phyloP scores from a whole-genome alignment of 1,140 invertebrate species.

The Penaeus chinensis region DNA sequence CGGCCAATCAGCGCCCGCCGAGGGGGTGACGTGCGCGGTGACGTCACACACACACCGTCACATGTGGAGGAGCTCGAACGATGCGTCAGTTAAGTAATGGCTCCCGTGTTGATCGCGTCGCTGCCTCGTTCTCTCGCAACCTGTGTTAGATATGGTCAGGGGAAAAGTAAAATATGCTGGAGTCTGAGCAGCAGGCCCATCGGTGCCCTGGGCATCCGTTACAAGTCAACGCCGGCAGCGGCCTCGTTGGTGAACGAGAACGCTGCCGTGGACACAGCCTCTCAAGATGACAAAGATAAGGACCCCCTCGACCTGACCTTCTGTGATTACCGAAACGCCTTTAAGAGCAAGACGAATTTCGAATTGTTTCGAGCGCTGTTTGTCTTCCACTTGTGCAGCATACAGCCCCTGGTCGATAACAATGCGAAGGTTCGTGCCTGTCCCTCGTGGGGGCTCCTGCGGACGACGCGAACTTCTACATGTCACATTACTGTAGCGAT shows the following conservation, averaged over 20 bases:
- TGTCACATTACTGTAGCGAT: slow-evolving; percentile 46
- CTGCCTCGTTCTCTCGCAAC: slow-evolving; percentile 51
- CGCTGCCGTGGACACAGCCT: slow-evolving; percentile 24
- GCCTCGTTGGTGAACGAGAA: slow-evolving; percentile 52
- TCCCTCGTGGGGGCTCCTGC: background rate
- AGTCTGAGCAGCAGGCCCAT: slow-evolving; percentile 34
- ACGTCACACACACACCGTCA: slow-evolving; percentile 25
- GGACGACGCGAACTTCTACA: slow-evolving; percentile 32
- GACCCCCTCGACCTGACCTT: slow-evolving; percentile 90
- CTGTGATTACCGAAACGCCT: slow-evolving; percentile 71
- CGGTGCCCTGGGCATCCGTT: slow-evolving; percentile 24
- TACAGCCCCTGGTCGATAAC: slow-evolving; percentile 90
- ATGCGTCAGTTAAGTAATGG: slow-evolving; percentile 60
- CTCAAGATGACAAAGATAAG: slow-evolving; percentile 48
- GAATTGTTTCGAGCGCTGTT: slow-evolving; percentile 92
- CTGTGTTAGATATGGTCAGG: slow-evolving; percentile 50
- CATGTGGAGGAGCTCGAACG: slow-evolving; percentile 32
- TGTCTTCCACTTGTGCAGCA: slow-evolving; percentile 93
- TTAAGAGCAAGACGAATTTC: slow-evolving; percentile 89
- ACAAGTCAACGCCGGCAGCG: slow-evolving; percentile 61
- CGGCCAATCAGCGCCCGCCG: slow-evolving; percentile 35
- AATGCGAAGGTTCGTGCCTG: slow-evolving; percentile 86
- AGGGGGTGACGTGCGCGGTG: slow-evolving; percentile 34
- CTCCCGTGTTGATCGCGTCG: slow-evolving; percentile 53
- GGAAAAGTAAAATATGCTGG: slow-evolving; percentile 36